phyloP scores from a whole-genome alignment of 2,797 vertebrate species.

The Bovichtus variegatus region DNA sequence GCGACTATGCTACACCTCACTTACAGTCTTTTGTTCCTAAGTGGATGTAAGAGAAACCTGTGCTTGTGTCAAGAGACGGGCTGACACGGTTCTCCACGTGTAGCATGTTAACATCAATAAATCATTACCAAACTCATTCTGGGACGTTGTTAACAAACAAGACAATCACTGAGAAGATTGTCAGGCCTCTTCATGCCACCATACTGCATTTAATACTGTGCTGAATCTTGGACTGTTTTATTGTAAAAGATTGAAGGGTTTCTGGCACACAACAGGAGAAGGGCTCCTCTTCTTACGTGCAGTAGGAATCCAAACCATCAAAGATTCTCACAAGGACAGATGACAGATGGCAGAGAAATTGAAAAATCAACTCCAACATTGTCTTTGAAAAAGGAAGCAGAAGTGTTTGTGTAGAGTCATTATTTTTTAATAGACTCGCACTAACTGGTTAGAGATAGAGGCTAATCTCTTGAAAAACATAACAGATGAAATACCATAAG shows the following conservation, averaged over 20 bases:
- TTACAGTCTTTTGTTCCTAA: conserved; percentile 47
- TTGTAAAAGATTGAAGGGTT: not conserved
- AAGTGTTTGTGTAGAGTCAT: conserved; percentile 1
- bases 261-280: not conserved
- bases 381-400: conserved; percentile 18
- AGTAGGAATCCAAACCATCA: conserved; percentile 24
- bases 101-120: conserved; percentile 34
- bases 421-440: not conserved
- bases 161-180: not conserved
- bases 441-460: conserved; percentile 6
- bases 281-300: not conserved
- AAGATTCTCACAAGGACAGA: conserved; percentile 16
- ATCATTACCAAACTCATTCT: conserved; percentile 5
- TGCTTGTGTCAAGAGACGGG: conserved; percentile 42
- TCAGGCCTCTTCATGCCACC: not conserved
- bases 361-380: conserved; percentile 20
- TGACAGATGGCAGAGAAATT: not conserved
- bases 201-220: conserved; percentile 2
- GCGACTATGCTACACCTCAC: conserved; percentile 51
- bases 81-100: conserved; percentile 21
- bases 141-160: conserved; percentile 7
- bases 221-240: not conserved
- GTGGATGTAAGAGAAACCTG: conserved; percentile 41
- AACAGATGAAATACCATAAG: not conserved
- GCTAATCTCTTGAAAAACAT: not conserved